Conservation (phyloP, 2,113 vertebrate genomes). For the Strigops habroptila region DNA sequence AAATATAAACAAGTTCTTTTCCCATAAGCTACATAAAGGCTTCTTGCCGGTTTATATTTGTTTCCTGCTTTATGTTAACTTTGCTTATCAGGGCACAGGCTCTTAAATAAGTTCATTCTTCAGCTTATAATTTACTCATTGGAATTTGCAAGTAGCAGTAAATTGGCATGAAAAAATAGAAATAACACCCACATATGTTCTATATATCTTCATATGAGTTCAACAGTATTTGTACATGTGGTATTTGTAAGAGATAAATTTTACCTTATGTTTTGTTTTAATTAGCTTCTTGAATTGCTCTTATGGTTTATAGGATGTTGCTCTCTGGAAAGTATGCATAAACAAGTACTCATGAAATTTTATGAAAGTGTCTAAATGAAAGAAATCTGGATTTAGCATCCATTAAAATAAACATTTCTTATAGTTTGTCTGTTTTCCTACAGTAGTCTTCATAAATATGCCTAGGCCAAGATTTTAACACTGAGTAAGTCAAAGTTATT, state of each 20-base stretch:
- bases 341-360: background rate
- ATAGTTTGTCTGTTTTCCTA: background rate
- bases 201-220: background rate
- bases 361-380: background rate
- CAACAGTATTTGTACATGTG: background rate
- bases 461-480: background rate
- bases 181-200: background rate
- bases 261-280: background rate
- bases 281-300: background rate
- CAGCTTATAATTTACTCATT: background rate
- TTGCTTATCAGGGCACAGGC: background rate
- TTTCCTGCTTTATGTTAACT: background rate
- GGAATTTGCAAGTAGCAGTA: background rate
- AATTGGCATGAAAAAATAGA: background rate
- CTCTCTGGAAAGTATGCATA: background rate
- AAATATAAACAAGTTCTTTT: constrained; percentile 29
- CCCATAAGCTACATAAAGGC: background rate
- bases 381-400: background rate
- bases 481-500: background rate
- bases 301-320: background rate
- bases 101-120: background rate
- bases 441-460: background rate
- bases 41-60: background rate
- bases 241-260: background rate
- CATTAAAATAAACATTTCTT: background rate